These are phyloP conservation scores for Drosophila niveifrons DNA, from an alignment of 2,888 invertebrate species.

Conservation along the genomic window DNA sequence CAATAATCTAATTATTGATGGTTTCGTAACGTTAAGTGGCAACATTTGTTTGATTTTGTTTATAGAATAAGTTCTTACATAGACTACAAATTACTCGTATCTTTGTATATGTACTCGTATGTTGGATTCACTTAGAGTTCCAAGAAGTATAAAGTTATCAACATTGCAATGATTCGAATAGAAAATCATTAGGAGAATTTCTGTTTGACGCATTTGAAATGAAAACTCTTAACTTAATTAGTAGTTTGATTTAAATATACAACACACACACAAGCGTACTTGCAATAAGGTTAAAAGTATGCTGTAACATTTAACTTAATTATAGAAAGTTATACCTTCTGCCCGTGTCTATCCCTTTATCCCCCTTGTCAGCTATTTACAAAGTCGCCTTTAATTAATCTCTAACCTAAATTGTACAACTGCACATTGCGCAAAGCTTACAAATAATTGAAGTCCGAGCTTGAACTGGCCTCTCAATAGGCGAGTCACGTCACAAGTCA, in stretches of 20 bases:
- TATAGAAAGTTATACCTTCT: conserved; percentile 59
- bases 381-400: conserved; percentile 76
- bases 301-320: conserved; percentile 69
- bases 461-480: conserved; percentile 57
- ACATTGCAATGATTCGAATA: not conserved
- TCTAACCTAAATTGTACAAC: conserved; percentile 79
- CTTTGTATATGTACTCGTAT: conserved; percentile 5
- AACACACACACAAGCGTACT: conserved; percentile 15
- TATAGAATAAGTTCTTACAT: conserved; percentile 21
- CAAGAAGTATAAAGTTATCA: not conserved
- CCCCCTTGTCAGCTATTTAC: conserved; percentile 62
- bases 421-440: conserved; percentile 77
- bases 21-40: conserved; percentile 79
- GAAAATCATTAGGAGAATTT: not conserved
- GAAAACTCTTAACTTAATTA: not conserved
- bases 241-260: conserved; percentile 13
- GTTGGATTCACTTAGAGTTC: not conserved
- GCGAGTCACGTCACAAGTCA: conserved; percentile 80
- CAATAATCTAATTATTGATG: conserved; percentile 82
- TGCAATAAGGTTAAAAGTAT: conserved; percentile 4
- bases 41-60: conserved; percentile 35
- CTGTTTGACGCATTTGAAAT: conserved; percentile 11
- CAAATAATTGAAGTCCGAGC: conserved; percentile 75
- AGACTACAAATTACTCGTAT: conserved; percentile 28
- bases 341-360: conserved; percentile 20